Conservation (phyloP, 2,888 invertebrate species). For the Cosmopolites sordidus region DNA sequence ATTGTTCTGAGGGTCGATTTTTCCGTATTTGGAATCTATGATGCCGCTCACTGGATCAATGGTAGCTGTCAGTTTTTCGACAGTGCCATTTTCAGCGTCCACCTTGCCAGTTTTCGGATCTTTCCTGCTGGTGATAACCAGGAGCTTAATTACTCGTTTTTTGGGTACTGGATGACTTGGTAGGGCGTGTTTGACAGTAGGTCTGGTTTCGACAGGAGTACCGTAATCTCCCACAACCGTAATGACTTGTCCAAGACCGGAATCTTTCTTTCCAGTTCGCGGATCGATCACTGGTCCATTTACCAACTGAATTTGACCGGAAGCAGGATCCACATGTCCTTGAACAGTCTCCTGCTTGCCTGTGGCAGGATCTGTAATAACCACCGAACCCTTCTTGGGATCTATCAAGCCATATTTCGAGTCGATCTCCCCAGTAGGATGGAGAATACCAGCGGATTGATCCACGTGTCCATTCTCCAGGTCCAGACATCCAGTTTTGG, state of each 20-base stretch:
- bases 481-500: constrained; percentile 61
- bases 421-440: constrained; percentile 65
- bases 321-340: constrained; percentile 60
- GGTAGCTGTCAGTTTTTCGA: constrained; percentile 57
- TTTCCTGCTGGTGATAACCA: constrained; percentile 48
- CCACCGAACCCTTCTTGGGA: constrained; percentile 60
- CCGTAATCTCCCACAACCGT: constrained; percentile 40
- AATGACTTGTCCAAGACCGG: constrained; percentile 57
- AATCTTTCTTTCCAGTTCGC: constrained; percentile 62
- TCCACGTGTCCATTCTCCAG: constrained; percentile 63
- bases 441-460: constrained; percentile 65
- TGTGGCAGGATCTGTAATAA: constrained; percentile 58
- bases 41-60: constrained; percentile 68
- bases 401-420: constrained; percentile 69
- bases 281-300: constrained; percentile 64
- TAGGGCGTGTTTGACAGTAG: constrained; percentile 50
- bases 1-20: constrained; percentile 66
- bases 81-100: constrained; percentile 57
- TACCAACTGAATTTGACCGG: constrained; percentile 63
- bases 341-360: constrained; percentile 62
- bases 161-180: constrained; percentile 46
- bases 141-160: constrained; percentile 47
- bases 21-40: constrained; percentile 69
- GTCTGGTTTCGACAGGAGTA: constrained; percentile 37
- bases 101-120: constrained; percentile 53